These are phyloP conservation scores for Myanophis thanlyinensis DNA, from an alignment of 2,113 vertebrate genomes.

Conservation along the genomic window DNA sequence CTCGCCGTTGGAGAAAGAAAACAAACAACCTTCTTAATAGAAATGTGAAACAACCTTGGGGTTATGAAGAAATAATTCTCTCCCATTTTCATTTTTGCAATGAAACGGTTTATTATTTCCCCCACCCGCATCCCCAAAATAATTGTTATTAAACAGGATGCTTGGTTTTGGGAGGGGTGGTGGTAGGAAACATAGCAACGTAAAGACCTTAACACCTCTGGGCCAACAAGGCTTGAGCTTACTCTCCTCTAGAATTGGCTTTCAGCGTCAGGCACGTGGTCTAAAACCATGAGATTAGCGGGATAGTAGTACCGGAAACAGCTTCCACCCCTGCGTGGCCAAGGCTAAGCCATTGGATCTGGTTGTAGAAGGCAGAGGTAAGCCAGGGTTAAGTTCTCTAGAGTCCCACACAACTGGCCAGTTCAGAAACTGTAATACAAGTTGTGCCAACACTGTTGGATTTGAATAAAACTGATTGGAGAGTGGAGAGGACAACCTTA, in stretches of 20 bases:
- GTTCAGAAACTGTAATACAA: neutral
- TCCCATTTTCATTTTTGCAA: neutral
- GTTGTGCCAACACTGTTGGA: neutral
- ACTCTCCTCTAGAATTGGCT: neutral
- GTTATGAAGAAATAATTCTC: neutral
- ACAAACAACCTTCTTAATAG: neutral
- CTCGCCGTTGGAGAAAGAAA: neutral
- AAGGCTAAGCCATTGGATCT: neutral
- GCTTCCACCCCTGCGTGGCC: neutral
- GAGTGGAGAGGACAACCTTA: neutral
- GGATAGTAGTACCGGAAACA: neutral
- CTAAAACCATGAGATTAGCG: neutral
- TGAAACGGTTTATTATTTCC: neutral
- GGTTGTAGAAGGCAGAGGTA: neutral
- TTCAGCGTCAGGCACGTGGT: neutral
- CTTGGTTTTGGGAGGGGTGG: neutral
- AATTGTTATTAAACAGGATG: neutral
- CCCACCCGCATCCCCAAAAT: neutral
- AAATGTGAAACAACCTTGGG: neutral
- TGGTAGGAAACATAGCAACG: neutral
- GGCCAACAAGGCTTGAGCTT: neutral
- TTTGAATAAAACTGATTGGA: neutral
- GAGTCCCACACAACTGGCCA: neutral
- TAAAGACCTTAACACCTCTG: neutral
- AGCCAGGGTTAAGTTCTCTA: neutral